Conservation (phyloP, 2,888 invertebrate species). For the Eupithecia centaureata region DNA sequence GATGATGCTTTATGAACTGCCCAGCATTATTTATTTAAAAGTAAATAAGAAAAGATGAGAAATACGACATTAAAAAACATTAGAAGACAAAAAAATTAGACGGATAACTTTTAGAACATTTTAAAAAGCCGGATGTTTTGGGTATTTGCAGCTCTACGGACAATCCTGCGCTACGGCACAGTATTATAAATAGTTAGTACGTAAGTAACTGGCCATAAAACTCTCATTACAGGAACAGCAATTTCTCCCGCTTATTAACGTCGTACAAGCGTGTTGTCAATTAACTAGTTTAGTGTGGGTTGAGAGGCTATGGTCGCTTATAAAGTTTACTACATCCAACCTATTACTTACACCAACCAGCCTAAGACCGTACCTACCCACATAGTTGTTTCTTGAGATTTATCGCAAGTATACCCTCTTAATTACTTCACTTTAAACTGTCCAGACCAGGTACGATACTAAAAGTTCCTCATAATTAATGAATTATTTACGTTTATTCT, state of each 20-base stretch:
- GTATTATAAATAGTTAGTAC: constrained; percentile 37
- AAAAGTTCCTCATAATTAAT: too few relatives aligned
- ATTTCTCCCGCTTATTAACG: constrained; percentile 67
- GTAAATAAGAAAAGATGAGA: too few relatives aligned
- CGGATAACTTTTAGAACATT: too few relatives aligned
- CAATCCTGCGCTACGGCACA: constrained; percentile 44
- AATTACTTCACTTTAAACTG: not conserved
- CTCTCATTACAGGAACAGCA: constrained; percentile 63
- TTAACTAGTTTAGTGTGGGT: constrained; percentile 48
- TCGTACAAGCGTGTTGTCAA: constrained; percentile 60
- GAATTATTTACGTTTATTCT: too few relatives aligned
- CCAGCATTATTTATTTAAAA: too few relatives aligned
- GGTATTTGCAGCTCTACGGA: constrained; percentile 19
- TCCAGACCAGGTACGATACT: not conserved
- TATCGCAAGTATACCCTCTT: not conserved
- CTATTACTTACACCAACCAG: not conserved
- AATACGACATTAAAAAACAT: too few relatives aligned
- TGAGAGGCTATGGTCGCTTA: constrained; percentile 43
- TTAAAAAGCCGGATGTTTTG: too few relatives aligned
- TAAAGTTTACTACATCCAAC: constrained; percentile 21
- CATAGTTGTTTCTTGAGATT: not conserved
- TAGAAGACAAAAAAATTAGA: too few relatives aligned
- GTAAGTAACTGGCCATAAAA: constrained; percentile 57
- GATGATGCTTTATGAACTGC: too few relatives aligned
- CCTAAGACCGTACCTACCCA: not conserved